Evolutionary conservation across 2,113 vertebrate genomes (phyloP).

Genomic region (Neogobius melanostomus): DNA sequence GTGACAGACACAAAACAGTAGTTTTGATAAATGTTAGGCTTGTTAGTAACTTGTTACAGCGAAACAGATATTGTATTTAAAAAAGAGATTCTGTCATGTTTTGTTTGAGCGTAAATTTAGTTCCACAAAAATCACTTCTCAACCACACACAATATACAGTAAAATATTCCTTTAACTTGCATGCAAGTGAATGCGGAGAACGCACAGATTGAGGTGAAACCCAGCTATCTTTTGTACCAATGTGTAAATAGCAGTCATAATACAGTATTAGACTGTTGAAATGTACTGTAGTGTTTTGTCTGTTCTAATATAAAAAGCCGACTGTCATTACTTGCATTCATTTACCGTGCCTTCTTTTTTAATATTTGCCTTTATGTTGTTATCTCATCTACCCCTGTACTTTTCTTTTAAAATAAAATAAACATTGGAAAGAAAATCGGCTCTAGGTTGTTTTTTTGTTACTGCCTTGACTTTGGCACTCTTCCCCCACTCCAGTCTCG

Average conservation of each 20-base stretch:
- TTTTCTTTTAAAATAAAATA: slow-evolving; percentile 77
- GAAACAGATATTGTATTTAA: no score
- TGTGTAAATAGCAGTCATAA: slow-evolving; percentile 51
- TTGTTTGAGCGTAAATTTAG: neutral
- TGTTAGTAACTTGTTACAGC: no score
- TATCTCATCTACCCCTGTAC: slow-evolving; percentile 71
- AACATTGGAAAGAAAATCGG: slow-evolving; percentile 59
- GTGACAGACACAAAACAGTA: no score
- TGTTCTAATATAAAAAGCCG: slow-evolving; percentile 59
- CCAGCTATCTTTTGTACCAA: slow-evolving; percentile 47
- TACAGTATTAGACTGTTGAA: slow-evolving; percentile 43
- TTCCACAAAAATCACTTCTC: slow-evolving; percentile 28
- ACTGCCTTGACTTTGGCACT: slow-evolving; percentile 14
- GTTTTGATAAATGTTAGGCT: no score
- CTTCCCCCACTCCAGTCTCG: slow-evolving; percentile 19
- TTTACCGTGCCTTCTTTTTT: slow-evolving; percentile 65
- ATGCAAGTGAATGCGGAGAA: slow-evolving; percentile 28
- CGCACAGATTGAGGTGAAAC: slow-evolving; percentile 56
- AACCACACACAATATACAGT: slow-evolving; percentile 25
- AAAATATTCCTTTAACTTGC: slow-evolving; percentile 22
- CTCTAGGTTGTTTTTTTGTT: slow-evolving; percentile 36
- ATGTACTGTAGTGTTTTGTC: slow-evolving; percentile 64
- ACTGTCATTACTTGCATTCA: slow-evolving; percentile 60
- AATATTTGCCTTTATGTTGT: slow-evolving; percentile 69
- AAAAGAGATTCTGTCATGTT: neutral